Percentiles rank a stretch among this genome's conserved stretches.
Evolutionary conservation across 2,113 vertebrate species (phyloP).

Genomic region (Corythornis vintsioides): DNA sequence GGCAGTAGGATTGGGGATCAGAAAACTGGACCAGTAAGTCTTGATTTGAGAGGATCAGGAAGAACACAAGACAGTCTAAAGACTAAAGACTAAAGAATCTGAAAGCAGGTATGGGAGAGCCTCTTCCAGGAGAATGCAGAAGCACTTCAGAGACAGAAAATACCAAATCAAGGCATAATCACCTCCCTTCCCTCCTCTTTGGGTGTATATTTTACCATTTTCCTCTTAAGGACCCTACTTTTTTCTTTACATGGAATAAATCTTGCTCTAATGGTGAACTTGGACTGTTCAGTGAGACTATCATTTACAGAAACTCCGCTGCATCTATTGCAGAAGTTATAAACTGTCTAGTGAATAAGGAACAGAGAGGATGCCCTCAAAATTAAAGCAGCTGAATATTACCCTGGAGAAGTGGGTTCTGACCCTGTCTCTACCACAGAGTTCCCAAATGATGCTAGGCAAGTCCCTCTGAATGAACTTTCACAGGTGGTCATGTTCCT

Average conservation of each 20-base stretch:
- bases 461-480: slow-evolving; percentile 58
- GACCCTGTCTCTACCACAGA: slow-evolving; percentile 52
- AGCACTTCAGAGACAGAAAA: not conserved
- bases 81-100: not conserved
- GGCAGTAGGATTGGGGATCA: not conserved
- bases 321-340: slow-evolving; percentile 48
- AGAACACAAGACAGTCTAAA: not conserved
- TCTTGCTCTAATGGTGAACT: not conserved
- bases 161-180: not conserved
- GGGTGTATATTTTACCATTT: not conserved
- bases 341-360: not conserved
- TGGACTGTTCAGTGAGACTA: not conserved
- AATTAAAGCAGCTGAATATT: slow-evolving; percentile 14
- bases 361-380: slow-evolving; percentile 43
- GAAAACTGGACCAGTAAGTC: accelerated
- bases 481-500: slow-evolving; percentile 68
- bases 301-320: not conserved
- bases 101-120: not conserved
- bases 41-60: not conserved
- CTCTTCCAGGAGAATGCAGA: not conserved
- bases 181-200: not conserved
- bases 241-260: not conserved
- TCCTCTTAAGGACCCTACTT: not conserved
- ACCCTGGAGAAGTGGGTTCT: slow-evolving; percentile 66
- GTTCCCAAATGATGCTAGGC: slow-evolving; percentile 58